A percentile compares a stretch with the other conserved stretches of the same genome.
phyloP scores from a whole-genome alignment of 2,113 vertebrate species.

The Alosa alosa region DNA sequence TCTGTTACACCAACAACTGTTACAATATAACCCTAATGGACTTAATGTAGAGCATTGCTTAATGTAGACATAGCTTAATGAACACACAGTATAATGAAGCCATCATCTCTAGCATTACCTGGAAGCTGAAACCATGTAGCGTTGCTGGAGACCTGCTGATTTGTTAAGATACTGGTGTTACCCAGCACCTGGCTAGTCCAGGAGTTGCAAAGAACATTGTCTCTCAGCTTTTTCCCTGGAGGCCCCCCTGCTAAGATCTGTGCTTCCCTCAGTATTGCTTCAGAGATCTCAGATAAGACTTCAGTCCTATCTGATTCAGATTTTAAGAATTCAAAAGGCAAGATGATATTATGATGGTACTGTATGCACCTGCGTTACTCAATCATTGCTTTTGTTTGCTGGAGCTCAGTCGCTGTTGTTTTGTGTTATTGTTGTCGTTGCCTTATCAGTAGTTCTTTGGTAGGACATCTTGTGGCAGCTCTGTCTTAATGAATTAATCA shows the following conservation, averaged over 20 bases:
- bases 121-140: neutral
- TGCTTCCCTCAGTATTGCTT: neutral
- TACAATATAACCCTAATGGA: too few species aligned
- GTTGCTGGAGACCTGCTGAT: neutral
- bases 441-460: neutral
- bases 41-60: too few species aligned
- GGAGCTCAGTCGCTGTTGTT: neutral
- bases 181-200: neutral
- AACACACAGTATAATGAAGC: neutral
- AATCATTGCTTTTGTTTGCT: neutral
- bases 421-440: neutral
- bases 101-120: neutral
- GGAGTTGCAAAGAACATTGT: neutral
- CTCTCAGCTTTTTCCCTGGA: neutral
- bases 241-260: neutral
- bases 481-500: neutral
- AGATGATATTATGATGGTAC: neutral
- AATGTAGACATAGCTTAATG: neutral
- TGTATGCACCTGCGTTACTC: neutral
- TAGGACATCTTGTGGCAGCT: neutral
- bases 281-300: neutral
- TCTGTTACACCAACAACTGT: neutral
- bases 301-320: neutral
- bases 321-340: too few species aligned
- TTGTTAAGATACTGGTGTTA: neutral